Evolutionary conservation across 1,140 invertebrate genomes (phyloP), one percentile per base, ranked within the genome.

Genomic region (Drosophila ironensis): DNA sequence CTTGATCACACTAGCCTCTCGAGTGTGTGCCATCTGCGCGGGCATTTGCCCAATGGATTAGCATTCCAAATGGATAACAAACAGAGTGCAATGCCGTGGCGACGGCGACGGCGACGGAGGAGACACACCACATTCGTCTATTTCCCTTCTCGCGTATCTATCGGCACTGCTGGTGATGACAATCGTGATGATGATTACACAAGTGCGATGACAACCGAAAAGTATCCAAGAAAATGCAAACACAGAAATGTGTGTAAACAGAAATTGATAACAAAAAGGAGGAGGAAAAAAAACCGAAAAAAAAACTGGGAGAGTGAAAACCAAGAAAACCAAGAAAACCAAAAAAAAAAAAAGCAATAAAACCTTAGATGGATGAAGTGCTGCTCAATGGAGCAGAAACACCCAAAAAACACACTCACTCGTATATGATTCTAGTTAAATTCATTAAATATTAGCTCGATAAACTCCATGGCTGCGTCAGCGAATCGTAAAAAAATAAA

Each of bases 141-240:
- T 35, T 37, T 17, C 7, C 33, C 3, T 8, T 2, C 11, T 12
- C 28, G n/a, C 11, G 14, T 44, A 37, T 48, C 64, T 52, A 68
- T 56, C 63, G 42, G 35, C 6, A n/a, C n/a, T n/a, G 35, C 9
- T 56, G 40, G n/a, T 45, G 53, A 46, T 61, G 59, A 61, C 59
- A 47, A 42, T 68, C 61, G 45, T 53, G 35, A 53, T 70, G 76
- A 57, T 81, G 78, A 82, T 82, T 82, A 82, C 77, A 82, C 77
- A 82, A 82, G 77, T 82, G 72, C 68, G 60, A 47, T 50, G 71
- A 66, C 48, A 68, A 60, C 63, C 66, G 38, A 70, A 70, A 35
- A 19, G 40, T 60, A 70, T 81, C 70, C 38, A 72, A 78, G 73
- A 78, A 77, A 84, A 78, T 77, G 78, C 69, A 84, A 77, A 82